Base-by-base conservation (phyloP, 2,888 invertebrate genomes). In the Hoplodrina blanda region DNA sequence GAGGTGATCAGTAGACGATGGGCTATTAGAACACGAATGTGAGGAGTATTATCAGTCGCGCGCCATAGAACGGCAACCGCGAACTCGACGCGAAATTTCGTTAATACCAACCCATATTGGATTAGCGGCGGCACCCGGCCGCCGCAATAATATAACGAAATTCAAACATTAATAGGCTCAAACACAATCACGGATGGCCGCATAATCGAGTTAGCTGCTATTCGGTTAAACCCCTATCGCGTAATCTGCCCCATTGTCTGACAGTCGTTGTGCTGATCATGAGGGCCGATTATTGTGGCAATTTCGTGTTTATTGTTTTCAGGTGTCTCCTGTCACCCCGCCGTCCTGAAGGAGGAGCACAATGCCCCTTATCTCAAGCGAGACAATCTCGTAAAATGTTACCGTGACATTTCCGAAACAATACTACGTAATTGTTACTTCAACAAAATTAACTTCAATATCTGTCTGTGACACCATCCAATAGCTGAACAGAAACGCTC, bases 191-290 rank as follows among this genome's bases (percentile, higher is more conserved):
- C 92, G 95, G 94, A 95, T 95, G 94, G 94, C 92, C 94, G 93
- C 92, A 94, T 95, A 95, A 95, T 95, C 95, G 94, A 95, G 94
- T 94, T 95, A 95, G 94, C 92, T 94, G 94, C 94, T 94, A 94
- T 94, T 94, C 95, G 92, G 93, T 91, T 94, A 94, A 95, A 90
- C 94, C 93, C 94, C 92, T 95, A 95, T 95, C 95, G 92, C 91
- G 91, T 93, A 93, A 95, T 95, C 95, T 93, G 92, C 88, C 88
- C 94, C 92, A 95, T 95, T 95, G 95, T 95, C 92, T 92, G 93
- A 89, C 93, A 91, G 91, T 90, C 92, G 92, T 91, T 89, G 91
- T 86, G 87, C 89, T 88, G 95, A 95, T 95, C 95, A 95, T 93
- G 91, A 92, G 94, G 94, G 94, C 92, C 91, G 95, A 95, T 95